Conservation (phyloP, 2,113 vertebrate genomes). For the Takifugu bimaculatus region DNA sequence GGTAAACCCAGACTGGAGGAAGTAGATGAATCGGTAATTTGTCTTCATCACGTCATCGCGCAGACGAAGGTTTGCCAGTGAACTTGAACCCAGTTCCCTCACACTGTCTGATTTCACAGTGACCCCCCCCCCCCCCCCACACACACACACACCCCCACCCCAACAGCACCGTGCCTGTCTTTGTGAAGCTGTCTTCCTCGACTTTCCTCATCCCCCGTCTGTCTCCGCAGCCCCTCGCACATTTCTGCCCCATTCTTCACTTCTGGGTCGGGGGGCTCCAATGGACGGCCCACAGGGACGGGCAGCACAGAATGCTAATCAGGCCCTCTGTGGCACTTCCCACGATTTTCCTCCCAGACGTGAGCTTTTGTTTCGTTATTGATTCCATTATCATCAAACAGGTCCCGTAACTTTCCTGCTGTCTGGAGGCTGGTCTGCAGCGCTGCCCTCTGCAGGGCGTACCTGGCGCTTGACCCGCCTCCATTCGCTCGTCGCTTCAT, state of each 20-base stretch:
- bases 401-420: constrained; percentile 59
- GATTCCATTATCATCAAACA: constrained; percentile 64
- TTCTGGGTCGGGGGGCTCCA: constrained; percentile 51
- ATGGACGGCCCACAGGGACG: constrained; percentile 59
- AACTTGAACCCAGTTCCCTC: constrained; percentile 69
- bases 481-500: constrained; percentile 13
- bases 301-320: constrained; percentile 72
- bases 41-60: constrained; percentile 42
- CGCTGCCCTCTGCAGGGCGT: constrained; percentile 29
- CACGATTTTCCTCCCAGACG: constrained; percentile 71
- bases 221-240: constrained; percentile 55
- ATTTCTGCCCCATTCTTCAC: constrained; percentile 56
- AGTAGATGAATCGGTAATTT: neutral
- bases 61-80: constrained; percentile 57
- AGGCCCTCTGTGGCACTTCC: constrained; percentile 64
- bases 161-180: constrained; percentile 46
- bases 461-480: constrained; percentile 41
- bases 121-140: constrained; percentile 22
- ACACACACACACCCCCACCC: neutral
- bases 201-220: constrained; percentile 69
- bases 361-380: constrained; percentile 71
- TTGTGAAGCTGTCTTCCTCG: constrained; percentile 73
- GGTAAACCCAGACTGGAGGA: neutral
- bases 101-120: constrained; percentile 50
- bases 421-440: constrained; percentile 59